Evolutionary conservation across 1,140 invertebrate species (phyloP), one percentile per base, ranked within the genome.

Genomic region (Brachionus sp.): DNA sequence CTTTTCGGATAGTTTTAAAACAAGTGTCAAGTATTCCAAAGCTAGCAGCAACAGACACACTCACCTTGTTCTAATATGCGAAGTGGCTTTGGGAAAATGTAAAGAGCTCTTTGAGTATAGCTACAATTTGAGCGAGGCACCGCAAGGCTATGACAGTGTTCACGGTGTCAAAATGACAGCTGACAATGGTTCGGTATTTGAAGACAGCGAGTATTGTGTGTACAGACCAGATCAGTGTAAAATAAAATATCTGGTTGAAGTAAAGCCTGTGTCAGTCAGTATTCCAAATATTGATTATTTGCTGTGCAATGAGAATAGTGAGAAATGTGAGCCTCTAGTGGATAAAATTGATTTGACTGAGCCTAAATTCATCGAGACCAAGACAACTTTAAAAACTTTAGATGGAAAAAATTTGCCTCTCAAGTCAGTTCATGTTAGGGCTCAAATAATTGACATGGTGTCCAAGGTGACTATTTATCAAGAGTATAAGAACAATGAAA

Each of bases 121-220:
- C 7, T 66, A 29, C 50, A 35, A 80, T 66, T 66, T 80, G 19
- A 57, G 6, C 19, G 84, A 83, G 16, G 85, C 83, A 57, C 88
- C 88, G 73, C 84, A 86, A 29, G 88, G 88, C 25, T 89, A 86
- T 83, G 19, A 88, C 80, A 89, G 88, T 80, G 85, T 86, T 19
- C 87, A 87, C 85, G 88, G 88, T 68, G 86, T 88, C 25, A 86
- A 84, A 33, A 73, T 50, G 13, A 83, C 84, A 37, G 19, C 68
- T 3, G 84, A 86, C 12, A 68, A 84, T 25, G 13, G 77, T 7
- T 88, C 86, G n/a, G 78, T 84, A 9, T 88, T 89, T 84, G 83
- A 86, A 84, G 85, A 88, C 84, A 86, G 89, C 85, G 87, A 89
- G 80, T 89, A 85, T 86, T 88, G 86, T n/a, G 84, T 89, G 29